Base-by-base conservation (phyloP, 2,797 vertebrate genomes). In the Atherinosoma microstoma region DNA sequence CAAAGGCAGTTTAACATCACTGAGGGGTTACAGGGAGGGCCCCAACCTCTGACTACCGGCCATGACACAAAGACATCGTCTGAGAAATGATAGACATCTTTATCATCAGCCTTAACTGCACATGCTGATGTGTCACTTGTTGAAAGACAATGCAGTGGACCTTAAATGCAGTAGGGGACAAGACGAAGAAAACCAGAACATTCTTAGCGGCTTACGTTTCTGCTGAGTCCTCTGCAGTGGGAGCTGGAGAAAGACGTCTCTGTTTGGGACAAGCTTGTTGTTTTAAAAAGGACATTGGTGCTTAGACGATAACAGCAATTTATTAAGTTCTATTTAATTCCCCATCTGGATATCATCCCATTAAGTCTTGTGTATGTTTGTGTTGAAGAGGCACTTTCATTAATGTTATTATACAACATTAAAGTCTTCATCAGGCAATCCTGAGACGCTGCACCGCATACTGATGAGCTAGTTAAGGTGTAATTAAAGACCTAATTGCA, bases 1-100 rank as follows among this genome's bases (percentile, higher is more conserved):
- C 89, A 94, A 93, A 94, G 89, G 59, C 79, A 61, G 80, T 88
- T 87, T 84, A 88, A 90, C 87, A 91, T 93, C 89, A 91, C 75
- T 91, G 86, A 68, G 84, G 60, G 86, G 87, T 87, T 83, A 85
- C 9, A 16, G 80, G 79, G 73, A 78, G 70, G 83, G 64, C 79
- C 58, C 38, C 77, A 69, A 91, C 90, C 90, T 90, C 79, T 80
- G 78, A 80, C 89, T 76, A 6, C 61, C 61, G 60, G 71, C 65
- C 18, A 45, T 30, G 53, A 71, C 70, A 79, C 81, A 79, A 80
- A 90, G 71, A 65, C 75, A 53, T 56, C 76, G 72, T 85, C 84
- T 84, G 70, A 71, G 53, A 84, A 70, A 80, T 73, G 78, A 90
- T 89, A 85, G 51, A 77, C 78, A 90, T 86, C 83, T 78, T 70